phyloP scores from a whole-genome alignment of 53 echinoderm and acorn worm species.

The Echinometra lucunter region DNA sequence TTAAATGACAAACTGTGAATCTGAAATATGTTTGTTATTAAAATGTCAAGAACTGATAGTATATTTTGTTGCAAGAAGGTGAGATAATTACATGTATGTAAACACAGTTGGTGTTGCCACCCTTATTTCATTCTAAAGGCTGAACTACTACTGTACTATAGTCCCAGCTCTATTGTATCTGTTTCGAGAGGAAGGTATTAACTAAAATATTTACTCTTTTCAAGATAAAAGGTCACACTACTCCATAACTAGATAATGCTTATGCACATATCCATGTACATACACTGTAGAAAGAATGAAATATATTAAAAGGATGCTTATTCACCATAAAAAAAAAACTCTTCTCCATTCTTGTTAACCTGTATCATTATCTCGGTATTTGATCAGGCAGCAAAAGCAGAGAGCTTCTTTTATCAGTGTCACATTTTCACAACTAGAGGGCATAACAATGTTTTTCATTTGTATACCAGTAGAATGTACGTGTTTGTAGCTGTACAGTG shows the following conservation, averaged over 20 bases:
- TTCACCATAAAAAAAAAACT: neutral
- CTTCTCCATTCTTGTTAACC: neutral
- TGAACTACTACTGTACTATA: conserved; percentile 14
- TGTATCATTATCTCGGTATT: neutral
- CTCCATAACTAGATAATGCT: neutral
- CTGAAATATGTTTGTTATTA: neutral
- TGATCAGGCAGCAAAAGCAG: neutral
- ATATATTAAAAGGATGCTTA: neutral
- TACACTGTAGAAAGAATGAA: conserved; percentile 5
- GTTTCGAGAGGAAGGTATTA: neutral
- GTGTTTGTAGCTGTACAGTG: neutral
- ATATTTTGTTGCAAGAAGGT: neutral
- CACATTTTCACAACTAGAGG: neutral
- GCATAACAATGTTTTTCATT: neutral
- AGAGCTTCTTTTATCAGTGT: neutral
- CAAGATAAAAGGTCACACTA: neutral
- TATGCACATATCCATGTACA: conserved; percentile 16
- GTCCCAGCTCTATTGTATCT: neutral
- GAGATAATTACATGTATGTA: neutral
- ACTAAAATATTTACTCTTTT: neutral
- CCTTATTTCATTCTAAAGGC: conserved; percentile 32
- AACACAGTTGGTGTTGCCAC: neutral
- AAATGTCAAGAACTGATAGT: neutral
- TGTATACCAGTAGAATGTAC: neutral
- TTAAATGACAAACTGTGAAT: neutral